Base-by-base conservation (phyloP, 2,797 vertebrate species). In the Lutjanus argentimaculatus region DNA sequence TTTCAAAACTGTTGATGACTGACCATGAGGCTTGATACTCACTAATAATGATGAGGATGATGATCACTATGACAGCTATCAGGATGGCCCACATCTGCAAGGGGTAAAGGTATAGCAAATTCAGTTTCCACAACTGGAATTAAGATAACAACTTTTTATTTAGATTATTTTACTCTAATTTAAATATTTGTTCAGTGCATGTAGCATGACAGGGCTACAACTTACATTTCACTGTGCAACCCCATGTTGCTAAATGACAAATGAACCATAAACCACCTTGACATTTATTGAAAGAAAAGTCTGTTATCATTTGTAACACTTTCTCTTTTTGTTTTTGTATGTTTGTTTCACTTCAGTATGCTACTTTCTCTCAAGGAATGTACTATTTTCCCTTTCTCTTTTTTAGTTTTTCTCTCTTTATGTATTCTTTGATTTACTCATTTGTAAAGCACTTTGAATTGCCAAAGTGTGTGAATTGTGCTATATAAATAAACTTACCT, bases 51-150 rank as follows among this genome's bases (percentile, higher is more conserved):
- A 93, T 93, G 91, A 93, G 13, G 66, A 95, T 69, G 80, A 95
- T 91, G 90, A 95, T 93, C 67, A 95, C n/a, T 55, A 95, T 67
- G 61, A 95, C 94, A 53, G 93, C 94, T 88, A 95, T 95, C 83
- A 95, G 89, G 85, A 95, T 95, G 75, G 92, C 94, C 95, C 95
- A 95, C 95, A 95, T 95, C 95, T 95, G 85, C 7, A 76, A 73
- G 13, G 2, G 21, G 25, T 42, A 45, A 52, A 61, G 9, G 12
- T 40, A 43, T 10, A 82, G 10, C 15, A 43, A 57, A 78, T 19
- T 79, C 17, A 82, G 52, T 16, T 36, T 2, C 2, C 7, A 56
- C 11, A 56, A 30, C 9, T 46, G 30, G 15, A 58, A 30, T 57
- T 40, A 52, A 25, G 25, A 10, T 45, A 14, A 25, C 1, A 2